Conservation (phyloP, 1,140 invertebrate genomes). For the Tribolium castaneum region DNA sequence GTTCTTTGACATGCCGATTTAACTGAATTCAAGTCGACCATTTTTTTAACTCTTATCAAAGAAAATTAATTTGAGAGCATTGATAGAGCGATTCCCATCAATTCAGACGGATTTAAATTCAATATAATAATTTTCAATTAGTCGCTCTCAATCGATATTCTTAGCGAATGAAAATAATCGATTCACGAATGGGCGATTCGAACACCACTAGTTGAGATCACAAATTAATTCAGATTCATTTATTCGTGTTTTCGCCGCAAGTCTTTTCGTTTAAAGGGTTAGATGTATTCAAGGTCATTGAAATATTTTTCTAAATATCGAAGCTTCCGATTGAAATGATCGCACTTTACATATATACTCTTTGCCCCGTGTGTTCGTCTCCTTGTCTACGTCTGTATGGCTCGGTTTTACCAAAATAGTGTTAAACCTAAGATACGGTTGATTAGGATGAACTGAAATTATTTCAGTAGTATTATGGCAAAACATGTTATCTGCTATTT, state of each 20-base stretch:
- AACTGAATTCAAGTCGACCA: no score
- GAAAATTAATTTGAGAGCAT: no score
- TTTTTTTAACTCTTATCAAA: no score
- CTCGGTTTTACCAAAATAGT: constrained; percentile 26
- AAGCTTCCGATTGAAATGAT: neutral
- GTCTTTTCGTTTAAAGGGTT: neutral
- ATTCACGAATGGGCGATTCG: constrained; percentile 1
- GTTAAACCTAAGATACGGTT: constrained; percentile 18
- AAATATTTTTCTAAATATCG: neutral
- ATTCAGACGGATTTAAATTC: no score
- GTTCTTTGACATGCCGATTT: no score
- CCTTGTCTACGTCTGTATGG: constrained; percentile 17
- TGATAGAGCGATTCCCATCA: no score
- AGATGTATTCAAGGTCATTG: constrained; percentile 1
- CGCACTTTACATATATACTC: neutral
- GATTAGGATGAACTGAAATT: constrained; percentile 27
- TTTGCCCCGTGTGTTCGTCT: neutral
- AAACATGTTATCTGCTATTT: constrained; percentile 3
- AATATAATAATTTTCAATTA: no score
- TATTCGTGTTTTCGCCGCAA: neutral
- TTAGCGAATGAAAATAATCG: neutral
- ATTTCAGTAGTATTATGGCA: neutral
- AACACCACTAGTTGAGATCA: neutral
- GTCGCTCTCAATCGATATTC: no score
- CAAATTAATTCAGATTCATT: constrained; percentile 1